Evolutionary conservation across 2,888 invertebrate species (phyloP).

Genomic region (Pyrochroa serraticornis): DNA sequence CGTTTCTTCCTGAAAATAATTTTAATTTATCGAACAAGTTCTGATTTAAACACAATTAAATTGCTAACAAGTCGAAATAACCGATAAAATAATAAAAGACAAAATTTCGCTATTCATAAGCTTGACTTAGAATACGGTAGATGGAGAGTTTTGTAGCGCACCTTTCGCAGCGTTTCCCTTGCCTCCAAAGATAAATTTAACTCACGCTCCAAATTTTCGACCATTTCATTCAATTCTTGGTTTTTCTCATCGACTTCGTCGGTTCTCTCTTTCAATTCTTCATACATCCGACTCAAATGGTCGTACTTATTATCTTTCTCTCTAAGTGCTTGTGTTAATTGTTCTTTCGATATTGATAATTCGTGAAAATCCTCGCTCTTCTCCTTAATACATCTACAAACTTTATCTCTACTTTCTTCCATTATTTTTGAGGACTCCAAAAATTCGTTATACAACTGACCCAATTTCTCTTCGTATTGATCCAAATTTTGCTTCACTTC

Average conservation of each 20-base stretch:
- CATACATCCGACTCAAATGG: background rate
- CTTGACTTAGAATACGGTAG: no score
- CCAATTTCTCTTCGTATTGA: conserved; percentile 5
- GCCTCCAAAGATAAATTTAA: background rate
- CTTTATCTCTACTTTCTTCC: conserved; percentile 5
- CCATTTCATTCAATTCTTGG: background rate
- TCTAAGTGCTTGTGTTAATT: background rate
- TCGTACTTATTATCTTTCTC: conserved; percentile 1
- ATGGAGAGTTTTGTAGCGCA: no score
- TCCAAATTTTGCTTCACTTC: background rate
- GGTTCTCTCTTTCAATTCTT: conserved; percentile 3
- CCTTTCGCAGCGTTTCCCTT: background rate
- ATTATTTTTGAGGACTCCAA: conserved; percentile 16
- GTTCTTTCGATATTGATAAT: background rate
- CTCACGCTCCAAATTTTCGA: conserved; percentile 1
- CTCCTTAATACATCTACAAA: conserved; percentile 12
- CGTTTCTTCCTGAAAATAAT: conserved; percentile 1
- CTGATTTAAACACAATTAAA: background rate
- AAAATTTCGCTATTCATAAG: no score
- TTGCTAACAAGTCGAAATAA: background rate
- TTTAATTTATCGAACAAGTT: background rate
- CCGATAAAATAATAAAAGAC: no score
- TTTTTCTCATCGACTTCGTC: background rate
- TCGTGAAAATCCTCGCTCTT: conserved; percentile 7
- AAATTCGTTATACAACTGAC: conserved; percentile 8